A percentile compares a stretch with the other conserved stretches of the same genome.
These are phyloP conservation scores for Stictonetta naevosa DNA, from an alignment of 2,113 vertebrate species.

Conservation along the genomic window DNA sequence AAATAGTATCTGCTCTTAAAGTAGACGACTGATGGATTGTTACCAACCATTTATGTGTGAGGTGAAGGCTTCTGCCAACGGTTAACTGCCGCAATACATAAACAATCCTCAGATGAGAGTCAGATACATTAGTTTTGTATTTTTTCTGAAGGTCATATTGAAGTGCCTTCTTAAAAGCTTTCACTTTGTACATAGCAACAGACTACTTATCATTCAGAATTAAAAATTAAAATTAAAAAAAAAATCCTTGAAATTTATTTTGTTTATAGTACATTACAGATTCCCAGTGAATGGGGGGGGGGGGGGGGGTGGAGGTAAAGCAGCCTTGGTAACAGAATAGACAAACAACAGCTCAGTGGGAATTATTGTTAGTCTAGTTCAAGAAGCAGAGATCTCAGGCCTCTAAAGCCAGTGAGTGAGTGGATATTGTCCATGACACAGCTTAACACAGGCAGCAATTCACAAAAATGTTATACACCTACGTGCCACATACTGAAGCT, in stretches of 20 bases:
- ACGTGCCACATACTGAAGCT: background rate
- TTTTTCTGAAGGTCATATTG: background rate
- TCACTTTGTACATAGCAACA: background rate
- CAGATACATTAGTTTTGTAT: background rate
- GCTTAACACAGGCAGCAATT: background rate
- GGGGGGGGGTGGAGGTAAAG: no score
- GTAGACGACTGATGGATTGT: slow-evolving; percentile 9
- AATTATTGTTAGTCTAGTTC: background rate
- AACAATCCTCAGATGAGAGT: slow-evolving; percentile 18
- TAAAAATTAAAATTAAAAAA: background rate
- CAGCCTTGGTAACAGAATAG: background rate
- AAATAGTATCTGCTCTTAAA: slow-evolving; percentile 12
- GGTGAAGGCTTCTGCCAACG: slow-evolving; percentile 47
- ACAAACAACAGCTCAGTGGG: background rate
- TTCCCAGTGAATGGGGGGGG: background rate
- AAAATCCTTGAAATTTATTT: slow-evolving; percentile 19
- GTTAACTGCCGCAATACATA: background rate
- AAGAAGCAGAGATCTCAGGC: background rate
- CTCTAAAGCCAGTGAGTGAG: background rate
- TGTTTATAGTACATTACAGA: background rate
- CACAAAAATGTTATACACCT: background rate
- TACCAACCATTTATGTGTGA: background rate
- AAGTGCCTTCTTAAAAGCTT: slow-evolving; percentile 14
- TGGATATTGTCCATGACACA: background rate
- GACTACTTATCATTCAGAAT: background rate